Evolutionary conservation across 2,113 vertebrate species (phyloP), one percentile per base, ranked within the genome.

Genomic region (Prietella phreatophila): DNA sequence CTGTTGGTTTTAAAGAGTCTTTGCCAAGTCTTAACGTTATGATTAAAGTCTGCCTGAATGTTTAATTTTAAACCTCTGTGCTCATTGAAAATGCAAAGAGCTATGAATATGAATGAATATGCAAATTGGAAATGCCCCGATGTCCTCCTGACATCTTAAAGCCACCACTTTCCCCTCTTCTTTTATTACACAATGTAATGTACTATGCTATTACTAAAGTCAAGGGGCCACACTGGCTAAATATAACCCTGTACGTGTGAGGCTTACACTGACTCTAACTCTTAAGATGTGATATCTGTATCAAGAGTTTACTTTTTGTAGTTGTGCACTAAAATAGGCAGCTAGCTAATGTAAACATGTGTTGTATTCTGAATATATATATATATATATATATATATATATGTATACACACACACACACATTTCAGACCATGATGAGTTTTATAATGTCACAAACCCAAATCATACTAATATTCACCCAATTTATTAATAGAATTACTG

Each of bases 1-100:
- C 73, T 86, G 36, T 86, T 86, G 58, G 73, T 65, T 63, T 80
- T 27, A 80, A 30, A 25, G 76, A 80, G 17, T 65, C n/a, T 27
- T 27, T 82, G 55, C 33, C 36, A 73, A 33, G 65, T 58, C 83
- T 55, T 84, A 50, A 27, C 36, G 27, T 58, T 81, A 58, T 81
- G 53, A 81, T 81, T 56, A 81, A 81, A 56, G 53, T 80, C 60
- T 82, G 33, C 80, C 30, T 81, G 53, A 58, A 60, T 60, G 56
- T 71, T 53, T 36, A 39, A 39, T 58, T 75, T 85, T 56, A 58
- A 58, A 71, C 50, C n/a, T 58, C 50, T 71, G n/a, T 69, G 63
- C 17, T 80, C 7, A 61, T 61, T 61, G 39, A 82, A 82, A 82
- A 82, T 82, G 30, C 80, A 82, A 61, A 22, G 56, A 6, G 56